Evolutionary conservation across 2,888 invertebrate species (phyloP).

Genomic region (Abrostola triplasia): DNA sequence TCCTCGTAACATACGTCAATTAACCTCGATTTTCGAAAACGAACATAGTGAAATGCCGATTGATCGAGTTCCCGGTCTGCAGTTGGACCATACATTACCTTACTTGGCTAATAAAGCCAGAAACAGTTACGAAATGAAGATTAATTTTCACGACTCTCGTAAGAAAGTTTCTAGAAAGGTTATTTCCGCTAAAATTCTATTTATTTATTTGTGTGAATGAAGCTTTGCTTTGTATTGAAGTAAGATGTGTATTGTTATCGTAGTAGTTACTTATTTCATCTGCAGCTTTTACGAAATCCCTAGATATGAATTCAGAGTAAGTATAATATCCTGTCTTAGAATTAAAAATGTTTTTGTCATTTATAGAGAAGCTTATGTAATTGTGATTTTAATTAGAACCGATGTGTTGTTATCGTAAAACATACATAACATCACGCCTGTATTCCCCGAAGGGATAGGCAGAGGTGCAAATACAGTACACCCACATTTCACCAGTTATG

Average conservation of each 20-base stretch:
- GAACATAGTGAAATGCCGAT: slow-evolving; percentile 56
- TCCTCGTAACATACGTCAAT: slow-evolving; percentile 74
- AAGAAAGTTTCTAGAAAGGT: slow-evolving; percentile 33
- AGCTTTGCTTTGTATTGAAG: not conserved
- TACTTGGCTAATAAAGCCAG: slow-evolving; percentile 55
- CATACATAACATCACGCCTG: no score
- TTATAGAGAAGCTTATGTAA: no score
- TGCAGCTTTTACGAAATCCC: no score
- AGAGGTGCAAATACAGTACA: no score
- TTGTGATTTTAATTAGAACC: no score
- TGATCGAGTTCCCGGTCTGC: slow-evolving; percentile 50
- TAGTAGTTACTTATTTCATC: no score
- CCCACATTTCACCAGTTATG: no score
- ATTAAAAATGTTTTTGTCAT: no score
- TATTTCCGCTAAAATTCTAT: slow-evolving; percentile 11
- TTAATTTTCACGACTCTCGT: slow-evolving; percentile 48
- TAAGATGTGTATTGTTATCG: slow-evolving; percentile 3
- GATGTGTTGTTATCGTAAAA: no score
- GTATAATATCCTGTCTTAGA: no score
- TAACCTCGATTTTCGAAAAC: slow-evolving; percentile 62
- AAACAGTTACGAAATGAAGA: slow-evolving; percentile 53
- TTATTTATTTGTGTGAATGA: slow-evolving; percentile 13
- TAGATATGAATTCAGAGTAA: no score
- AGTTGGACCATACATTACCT: slow-evolving; percentile 53
- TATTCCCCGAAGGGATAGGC: no score